A percentile compares a stretch with the other conserved stretches of the same genome.
Evolutionary conservation across 2,113 vertebrate species (phyloP).

Genomic region (Etheostoma cragini): DNA sequence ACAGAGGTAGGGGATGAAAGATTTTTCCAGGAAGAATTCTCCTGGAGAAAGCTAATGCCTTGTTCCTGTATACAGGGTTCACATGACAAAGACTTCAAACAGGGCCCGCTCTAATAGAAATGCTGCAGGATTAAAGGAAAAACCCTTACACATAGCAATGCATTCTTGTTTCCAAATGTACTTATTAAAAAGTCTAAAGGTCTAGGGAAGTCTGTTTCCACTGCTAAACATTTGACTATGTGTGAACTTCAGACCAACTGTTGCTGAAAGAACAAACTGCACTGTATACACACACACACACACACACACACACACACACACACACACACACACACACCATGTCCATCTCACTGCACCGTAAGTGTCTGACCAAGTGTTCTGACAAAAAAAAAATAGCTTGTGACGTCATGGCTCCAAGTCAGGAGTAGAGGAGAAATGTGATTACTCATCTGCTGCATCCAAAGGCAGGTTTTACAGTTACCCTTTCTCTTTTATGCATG

Average conservation of each 20-base stretch:
- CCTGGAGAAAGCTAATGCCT: neutral
- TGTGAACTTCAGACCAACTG: neutral
- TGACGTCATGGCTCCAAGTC: neutral
- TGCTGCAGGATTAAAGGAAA: neutral
- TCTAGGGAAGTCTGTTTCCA: neutral
- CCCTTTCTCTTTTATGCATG: neutral
- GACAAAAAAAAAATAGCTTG: neutral
- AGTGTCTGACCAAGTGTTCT: neutral
- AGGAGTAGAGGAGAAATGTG: neutral
- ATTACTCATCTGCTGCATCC: neutral
- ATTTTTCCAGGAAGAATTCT: neutral
- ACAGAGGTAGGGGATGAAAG: neutral
- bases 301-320: neutral
- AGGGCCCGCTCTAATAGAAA: neutral
- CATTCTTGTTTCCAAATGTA: neutral
- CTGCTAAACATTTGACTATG: neutral
- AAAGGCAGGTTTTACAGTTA: neutral
- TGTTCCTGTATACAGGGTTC: neutral
- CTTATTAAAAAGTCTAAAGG: neutral
- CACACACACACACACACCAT: neutral
- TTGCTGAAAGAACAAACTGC: neutral
- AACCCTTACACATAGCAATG: neutral
- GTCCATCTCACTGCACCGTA: neutral
- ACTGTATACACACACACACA: too few species aligned
- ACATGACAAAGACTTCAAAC: constrained; percentile 2